Evolutionary conservation across 1,140 invertebrate species (phyloP).

Genomic region (Drosophila mayri): DNA sequence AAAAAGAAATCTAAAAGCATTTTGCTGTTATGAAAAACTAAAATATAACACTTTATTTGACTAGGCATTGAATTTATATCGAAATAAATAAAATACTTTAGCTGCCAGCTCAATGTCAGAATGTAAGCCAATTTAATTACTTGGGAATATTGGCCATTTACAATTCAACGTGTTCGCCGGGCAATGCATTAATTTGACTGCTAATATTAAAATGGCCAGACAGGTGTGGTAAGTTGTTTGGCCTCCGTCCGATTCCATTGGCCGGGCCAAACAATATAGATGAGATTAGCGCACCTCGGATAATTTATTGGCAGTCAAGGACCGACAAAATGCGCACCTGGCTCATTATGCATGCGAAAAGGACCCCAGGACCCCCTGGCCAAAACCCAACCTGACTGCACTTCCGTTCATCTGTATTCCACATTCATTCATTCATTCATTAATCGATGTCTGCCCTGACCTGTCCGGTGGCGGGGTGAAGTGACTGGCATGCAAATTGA

Average conservation of each 20-base stretch:
- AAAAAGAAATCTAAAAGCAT: constrained; percentile 25
- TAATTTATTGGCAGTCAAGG: constrained; percentile 62
- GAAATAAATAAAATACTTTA: constrained; percentile 22
- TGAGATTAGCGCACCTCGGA: constrained; percentile 54
- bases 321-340: constrained; percentile 37
- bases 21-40: constrained; percentile 5
- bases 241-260: constrained; percentile 11
- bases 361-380: constrained; percentile 10
- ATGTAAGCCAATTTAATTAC: constrained; percentile 25
- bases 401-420: constrained; percentile 36
- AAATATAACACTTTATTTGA: background rate
- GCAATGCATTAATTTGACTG: constrained; percentile 13
- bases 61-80: background rate
- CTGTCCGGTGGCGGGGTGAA: background rate
- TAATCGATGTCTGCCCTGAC: constrained; percentile 47
- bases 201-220: constrained; percentile 20
- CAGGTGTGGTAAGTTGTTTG: constrained; percentile 32
- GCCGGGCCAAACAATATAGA: constrained; percentile 26
- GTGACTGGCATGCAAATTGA: constrained; percentile 70
- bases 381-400: constrained; percentile 26
- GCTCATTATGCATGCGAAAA: constrained; percentile 62
- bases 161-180: constrained; percentile 8
- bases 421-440: constrained; percentile 72
- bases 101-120: constrained; percentile 12
- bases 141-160: constrained; percentile 23